phyloP scores from a whole-genome alignment of 2,888 invertebrate species.

The Cheilosia scutellata region DNA sequence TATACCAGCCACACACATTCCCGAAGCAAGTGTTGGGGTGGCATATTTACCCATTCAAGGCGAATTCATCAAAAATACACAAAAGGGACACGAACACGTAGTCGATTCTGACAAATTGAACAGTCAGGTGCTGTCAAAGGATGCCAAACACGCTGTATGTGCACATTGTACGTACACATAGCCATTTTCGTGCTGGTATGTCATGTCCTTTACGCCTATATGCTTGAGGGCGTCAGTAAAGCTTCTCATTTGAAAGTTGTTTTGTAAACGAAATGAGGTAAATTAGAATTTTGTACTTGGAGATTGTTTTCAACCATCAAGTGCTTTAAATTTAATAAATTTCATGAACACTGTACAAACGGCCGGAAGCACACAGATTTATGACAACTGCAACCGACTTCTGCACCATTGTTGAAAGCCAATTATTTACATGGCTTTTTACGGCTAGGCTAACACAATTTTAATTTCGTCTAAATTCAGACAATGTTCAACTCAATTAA shows the following conservation, averaged over 20 bases:
- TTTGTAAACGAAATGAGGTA: neutral
- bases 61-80: neutral
- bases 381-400: neutral
- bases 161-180: neutral
- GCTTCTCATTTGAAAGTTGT: neutral
- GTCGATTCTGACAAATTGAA: constrained; percentile 26
- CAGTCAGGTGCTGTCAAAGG: constrained; percentile 30
- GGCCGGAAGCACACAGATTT: neutral
- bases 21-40: neutral
- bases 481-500: constrained; percentile 27
- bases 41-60: constrained; percentile 10
- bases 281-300: neutral
- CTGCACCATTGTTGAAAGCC: neutral
- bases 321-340: neutral
- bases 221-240: neutral
- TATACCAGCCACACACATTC: neutral
- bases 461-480: constrained; percentile 7
- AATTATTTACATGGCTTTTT: neutral
- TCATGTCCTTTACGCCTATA: neutral
- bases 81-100: constrained; percentile 14
- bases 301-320: neutral
- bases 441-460: neutral
- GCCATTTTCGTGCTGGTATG: neutral
- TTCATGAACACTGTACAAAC: neutral
- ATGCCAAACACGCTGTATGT: neutral